A percentile compares a stretch with the other conserved stretches of the same genome.
phyloP scores from a whole-genome alignment of 2,888 invertebrate genomes.

The Brenthis hecate region DNA sequence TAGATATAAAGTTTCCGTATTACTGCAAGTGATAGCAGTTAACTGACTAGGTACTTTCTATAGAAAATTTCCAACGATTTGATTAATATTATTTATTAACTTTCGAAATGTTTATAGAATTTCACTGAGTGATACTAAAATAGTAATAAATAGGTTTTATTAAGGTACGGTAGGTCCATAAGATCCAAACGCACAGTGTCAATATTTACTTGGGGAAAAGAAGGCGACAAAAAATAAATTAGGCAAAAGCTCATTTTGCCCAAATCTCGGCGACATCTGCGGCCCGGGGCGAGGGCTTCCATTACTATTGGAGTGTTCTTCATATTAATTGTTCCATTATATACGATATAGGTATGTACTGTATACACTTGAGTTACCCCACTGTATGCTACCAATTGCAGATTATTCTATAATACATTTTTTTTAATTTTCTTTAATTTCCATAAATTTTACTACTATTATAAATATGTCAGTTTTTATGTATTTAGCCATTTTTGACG shows the following conservation, averaged over 20 bases:
- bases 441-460: too few species aligned
- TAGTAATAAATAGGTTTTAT: slow-evolving; percentile 11
- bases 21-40: too few species aligned
- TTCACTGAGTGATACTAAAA: neutral
- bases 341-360: slow-evolving; percentile 11
- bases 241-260: slow-evolving; percentile 80
- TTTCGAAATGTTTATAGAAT: too few species aligned
- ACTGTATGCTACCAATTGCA: too few species aligned
- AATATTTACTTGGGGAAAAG: slow-evolving; percentile 79
- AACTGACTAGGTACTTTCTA: too few species aligned
- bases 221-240: slow-evolving; percentile 83
- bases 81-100: too few species aligned
- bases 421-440: too few species aligned
- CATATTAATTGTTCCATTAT: slow-evolving; percentile 36
- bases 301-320: slow-evolving; percentile 56
- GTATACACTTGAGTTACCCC: neutral
- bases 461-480: too few species aligned
- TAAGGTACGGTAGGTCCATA: slow-evolving; percentile 52
- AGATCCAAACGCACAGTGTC: slow-evolving; percentile 53
- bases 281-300: slow-evolving; percentile 53
- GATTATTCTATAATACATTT: too few species aligned
- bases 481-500: too few species aligned
- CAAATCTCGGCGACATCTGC: slow-evolving; percentile 75
- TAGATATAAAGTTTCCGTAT: too few species aligned
- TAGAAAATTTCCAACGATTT: too few species aligned